Evolutionary conservation across 2,113 vertebrate genomes (phyloP).

Genomic region (Ochotona princeps): DNA sequence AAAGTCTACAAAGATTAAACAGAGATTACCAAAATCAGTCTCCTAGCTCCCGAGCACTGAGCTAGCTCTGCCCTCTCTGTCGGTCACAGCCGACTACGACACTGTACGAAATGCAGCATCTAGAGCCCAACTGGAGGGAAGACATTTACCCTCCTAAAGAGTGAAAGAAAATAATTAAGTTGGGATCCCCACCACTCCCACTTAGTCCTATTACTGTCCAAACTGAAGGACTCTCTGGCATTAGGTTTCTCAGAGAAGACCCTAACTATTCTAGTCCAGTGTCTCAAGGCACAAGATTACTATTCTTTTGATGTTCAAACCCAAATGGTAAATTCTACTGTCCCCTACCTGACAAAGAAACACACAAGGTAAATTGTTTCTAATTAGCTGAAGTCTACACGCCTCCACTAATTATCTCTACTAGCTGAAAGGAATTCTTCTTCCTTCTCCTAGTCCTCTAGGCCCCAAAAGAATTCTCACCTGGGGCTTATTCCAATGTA

Average conservation of each 20-base stretch:
- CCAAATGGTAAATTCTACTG: slow-evolving; percentile 40
- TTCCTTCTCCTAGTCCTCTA: slow-evolving; percentile 59
- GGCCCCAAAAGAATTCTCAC: slow-evolving; percentile 41
- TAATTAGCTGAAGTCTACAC: slow-evolving; percentile 54
- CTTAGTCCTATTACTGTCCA: background rate
- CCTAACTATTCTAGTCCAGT: background rate
- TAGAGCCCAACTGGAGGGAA: background rate
- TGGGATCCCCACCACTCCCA: background rate
- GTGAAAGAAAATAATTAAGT: background rate
- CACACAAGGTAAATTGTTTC: background rate
- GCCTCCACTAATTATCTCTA: slow-evolving; percentile 66
- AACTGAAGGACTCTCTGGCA: background rate
- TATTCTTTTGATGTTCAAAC: slow-evolving; percentile 43
- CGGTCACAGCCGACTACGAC: background rate
- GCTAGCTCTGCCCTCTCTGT: background rate
- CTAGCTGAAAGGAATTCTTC: slow-evolving; percentile 61
- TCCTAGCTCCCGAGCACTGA: background rate
- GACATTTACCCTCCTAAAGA: background rate
- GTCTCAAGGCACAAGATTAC: slow-evolving; percentile 1
- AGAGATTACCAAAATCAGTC: slow-evolving; percentile 40
- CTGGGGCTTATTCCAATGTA: background rate
- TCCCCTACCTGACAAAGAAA: slow-evolving; percentile 45
- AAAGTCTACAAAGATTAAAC: slow-evolving; percentile 13
- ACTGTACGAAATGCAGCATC: background rate
- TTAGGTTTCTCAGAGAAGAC: background rate